phyloP scores from a whole-genome alignment of 1,140 invertebrate genomes.

The Ganaspis sp. region DNA sequence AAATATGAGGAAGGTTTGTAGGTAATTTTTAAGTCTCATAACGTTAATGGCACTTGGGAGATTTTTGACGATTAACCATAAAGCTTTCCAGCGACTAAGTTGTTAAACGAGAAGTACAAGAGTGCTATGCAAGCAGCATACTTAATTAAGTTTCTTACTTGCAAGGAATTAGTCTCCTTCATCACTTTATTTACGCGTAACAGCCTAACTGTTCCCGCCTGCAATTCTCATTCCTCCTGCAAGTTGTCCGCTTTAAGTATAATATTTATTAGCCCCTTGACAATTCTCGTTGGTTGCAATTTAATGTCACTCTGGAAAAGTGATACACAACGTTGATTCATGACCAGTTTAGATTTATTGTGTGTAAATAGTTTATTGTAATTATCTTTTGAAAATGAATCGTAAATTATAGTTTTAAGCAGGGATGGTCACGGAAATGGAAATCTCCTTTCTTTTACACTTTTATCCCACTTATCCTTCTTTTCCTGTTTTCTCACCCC shows the following conservation, averaged over 20 bases:
- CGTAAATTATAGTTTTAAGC: too few species aligned
- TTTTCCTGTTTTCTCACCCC: too few species aligned
- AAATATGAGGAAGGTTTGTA: background rate
- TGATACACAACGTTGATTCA: background rate
- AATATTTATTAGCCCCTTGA: background rate
- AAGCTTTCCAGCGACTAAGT: background rate
- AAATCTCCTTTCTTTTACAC: too few species aligned
- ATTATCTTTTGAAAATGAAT: too few species aligned
- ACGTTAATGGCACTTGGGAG: background rate
- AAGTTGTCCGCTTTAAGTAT: background rate
- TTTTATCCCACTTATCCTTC: too few species aligned
- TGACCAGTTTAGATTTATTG: background rate
- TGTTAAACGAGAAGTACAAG: conserved; percentile 4
- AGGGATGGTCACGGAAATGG: too few species aligned
- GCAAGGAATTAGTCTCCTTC: background rate
- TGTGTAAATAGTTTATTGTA: background rate
- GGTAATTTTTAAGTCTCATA: background rate
- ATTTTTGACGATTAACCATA: conserved; percentile 11
- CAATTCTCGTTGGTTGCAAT: background rate
- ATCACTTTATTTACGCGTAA: background rate
- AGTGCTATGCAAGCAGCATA: background rate
- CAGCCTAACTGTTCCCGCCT: background rate
- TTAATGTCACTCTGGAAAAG: background rate
- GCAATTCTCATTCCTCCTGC: background rate
- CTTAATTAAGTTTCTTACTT: background rate